phyloP scores from a whole-genome alignment of 2,797 vertebrate species.

The Cichlasoma orientale region DNA sequence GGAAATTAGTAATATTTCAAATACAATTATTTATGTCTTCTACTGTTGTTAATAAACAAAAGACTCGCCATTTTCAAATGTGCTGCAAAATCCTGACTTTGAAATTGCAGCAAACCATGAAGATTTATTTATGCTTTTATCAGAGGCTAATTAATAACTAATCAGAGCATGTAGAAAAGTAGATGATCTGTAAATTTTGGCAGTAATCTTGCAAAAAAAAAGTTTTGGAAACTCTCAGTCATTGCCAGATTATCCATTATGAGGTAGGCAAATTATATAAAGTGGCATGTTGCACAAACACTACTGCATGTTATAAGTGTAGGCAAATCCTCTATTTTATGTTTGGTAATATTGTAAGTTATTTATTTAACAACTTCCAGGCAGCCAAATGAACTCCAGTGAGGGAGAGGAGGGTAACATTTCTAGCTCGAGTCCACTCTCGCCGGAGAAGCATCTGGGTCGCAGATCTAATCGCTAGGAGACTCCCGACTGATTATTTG shows the following conservation, averaged over 20 bases:
- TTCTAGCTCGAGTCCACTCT: conserved; percentile 21
- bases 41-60: background rate
- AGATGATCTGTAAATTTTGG: background rate
- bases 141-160: background rate
- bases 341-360: background rate
- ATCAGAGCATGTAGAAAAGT: background rate
- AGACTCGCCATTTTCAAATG: background rate
- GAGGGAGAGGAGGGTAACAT: conserved; percentile 6
- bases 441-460: conserved; percentile 25
- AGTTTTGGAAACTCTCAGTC: rapidly evolving
- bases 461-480: conserved; percentile 19
- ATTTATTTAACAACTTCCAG: conserved; percentile 11
- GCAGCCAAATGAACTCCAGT: conserved; percentile 11
- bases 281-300: background rate
- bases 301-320: too few species aligned
- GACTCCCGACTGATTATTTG: background rate
- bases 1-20: conserved; percentile 16
- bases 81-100: background rate
- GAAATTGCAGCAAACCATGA: background rate
- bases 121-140: background rate
- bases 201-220: background rate
- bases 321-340: background rate
- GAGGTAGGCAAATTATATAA: background rate
- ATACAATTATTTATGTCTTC: background rate
- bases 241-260: background rate